phyloP scores from a whole-genome alignment of 2,113 vertebrate species.

The Cebidichthys violaceus region DNA sequence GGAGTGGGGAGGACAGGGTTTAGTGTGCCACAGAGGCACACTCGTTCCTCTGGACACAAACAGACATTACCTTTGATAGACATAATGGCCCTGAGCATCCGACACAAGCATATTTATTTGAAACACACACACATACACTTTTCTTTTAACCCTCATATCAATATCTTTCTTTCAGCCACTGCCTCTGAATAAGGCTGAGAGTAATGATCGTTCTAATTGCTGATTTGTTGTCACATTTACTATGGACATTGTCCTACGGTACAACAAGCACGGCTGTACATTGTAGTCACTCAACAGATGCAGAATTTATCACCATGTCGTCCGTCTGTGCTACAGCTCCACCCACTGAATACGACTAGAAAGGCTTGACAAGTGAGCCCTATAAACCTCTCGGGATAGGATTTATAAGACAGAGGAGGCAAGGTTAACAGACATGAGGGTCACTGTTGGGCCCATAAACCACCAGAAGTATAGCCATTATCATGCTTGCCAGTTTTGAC shows the following conservation, averaged over 20 bases:
- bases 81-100: constrained; percentile 8
- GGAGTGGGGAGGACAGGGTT: constrained; percentile 63
- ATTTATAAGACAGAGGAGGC: constrained; percentile 74
- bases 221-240: constrained; percentile 50
- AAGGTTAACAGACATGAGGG: constrained; percentile 80
- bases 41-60: constrained; percentile 58
- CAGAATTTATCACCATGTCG: constrained; percentile 59
- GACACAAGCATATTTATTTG: constrained; percentile 1
- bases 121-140: background rate
- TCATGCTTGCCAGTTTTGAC: constrained; percentile 69
- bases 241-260: constrained; percentile 21
- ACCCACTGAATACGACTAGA: constrained; percentile 68
- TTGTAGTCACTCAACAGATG: constrained; percentile 48
- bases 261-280: constrained; percentile 27
- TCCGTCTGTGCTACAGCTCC: constrained; percentile 57
- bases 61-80: constrained; percentile 61
- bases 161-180: background rate
- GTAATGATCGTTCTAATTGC: constrained; percentile 42
- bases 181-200: background rate
- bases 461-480: constrained; percentile 68
- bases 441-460: constrained; percentile 74
- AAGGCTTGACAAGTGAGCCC: constrained; percentile 68
- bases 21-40: constrained; percentile 46
- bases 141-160: constrained; percentile 11
- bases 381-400: constrained; percentile 69